phyloP scores from a whole-genome alignment of 53 echinoderm and acorn worm genomes.

The Mesocentrotus franciscanus region DNA sequence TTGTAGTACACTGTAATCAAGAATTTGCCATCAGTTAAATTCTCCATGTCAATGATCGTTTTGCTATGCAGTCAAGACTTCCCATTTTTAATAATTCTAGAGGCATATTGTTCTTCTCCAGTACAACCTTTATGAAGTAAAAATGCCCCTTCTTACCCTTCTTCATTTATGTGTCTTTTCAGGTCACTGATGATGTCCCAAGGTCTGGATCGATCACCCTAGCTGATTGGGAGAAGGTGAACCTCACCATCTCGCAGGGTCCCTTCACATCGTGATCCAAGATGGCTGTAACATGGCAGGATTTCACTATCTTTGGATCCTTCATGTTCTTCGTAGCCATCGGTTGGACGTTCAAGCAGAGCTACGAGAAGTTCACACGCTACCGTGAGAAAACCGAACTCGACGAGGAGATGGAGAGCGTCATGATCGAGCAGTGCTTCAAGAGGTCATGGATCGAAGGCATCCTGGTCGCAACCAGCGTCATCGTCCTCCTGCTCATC shows the following conservation, averaged over 20 bases:
- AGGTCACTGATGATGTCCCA: slow-evolving; percentile 23
- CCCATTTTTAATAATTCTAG: no score
- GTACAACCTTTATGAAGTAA: not conserved
- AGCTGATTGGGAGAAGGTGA: not conserved
- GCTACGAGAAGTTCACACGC: slow-evolving; percentile 77
- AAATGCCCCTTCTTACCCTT: not conserved
- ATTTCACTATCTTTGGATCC: slow-evolving; percentile 84
- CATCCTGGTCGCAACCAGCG: slow-evolving; percentile 69
- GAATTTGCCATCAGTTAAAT: no score
- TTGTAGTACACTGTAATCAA: no score
- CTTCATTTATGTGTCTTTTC: not conserved
- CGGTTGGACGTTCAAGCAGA: slow-evolving; percentile 86
- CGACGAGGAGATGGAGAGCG: slow-evolving; percentile 67
- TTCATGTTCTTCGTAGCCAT: slow-evolving; percentile 86
- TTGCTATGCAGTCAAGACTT: not conserved
- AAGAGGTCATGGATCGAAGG: slow-evolving; percentile 76
- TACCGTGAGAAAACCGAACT: slow-evolving; percentile 62
- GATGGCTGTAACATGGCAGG: slow-evolving; percentile 83
- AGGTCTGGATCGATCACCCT: not conserved
- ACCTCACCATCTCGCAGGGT: not conserved
- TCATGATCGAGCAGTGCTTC: slow-evolving; percentile 80
- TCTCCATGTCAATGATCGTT: not conserved
- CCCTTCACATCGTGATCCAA: not conserved
- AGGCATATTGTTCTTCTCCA: no score
- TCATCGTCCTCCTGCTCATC: slow-evolving; percentile 71